Conservation (phyloP, 2,797 vertebrate genomes). For the Rousettus madagascariensis region DNA sequence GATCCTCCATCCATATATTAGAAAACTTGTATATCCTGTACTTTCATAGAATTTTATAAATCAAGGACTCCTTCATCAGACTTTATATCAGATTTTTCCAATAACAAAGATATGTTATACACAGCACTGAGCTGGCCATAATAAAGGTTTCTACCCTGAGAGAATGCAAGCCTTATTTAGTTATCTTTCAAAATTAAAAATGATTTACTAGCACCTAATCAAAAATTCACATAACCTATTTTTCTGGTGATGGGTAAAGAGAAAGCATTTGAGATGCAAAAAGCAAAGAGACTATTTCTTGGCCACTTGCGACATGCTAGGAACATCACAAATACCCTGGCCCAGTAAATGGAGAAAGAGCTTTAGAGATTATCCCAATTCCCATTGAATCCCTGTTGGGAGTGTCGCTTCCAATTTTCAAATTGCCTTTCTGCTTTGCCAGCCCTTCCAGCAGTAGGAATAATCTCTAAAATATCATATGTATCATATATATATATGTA, state of each 20-base stretch:
- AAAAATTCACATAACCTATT: background rate
- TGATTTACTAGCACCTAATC: background rate
- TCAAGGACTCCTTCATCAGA: background rate
- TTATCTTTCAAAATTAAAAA: background rate
- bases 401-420: background rate
- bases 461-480: background rate
- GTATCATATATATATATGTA: background rate
- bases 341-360: background rate
- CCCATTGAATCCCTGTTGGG: background rate
- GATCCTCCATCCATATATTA: background rate
- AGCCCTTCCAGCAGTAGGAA: background rate
- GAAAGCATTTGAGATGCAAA: background rate
- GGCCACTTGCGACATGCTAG: background rate
- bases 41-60: background rate
- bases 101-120: background rate
- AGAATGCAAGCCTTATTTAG: background rate
- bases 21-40: background rate
- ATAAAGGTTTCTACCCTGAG: background rate
- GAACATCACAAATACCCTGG: background rate
- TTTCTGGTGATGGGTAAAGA: background rate
- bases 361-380: background rate
- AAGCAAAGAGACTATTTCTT: background rate
- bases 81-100: background rate
- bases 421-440: background rate
- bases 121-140: background rate